Evolutionary conservation across 2,797 vertebrate species (phyloP), one percentile per base, ranked within the genome.

Genomic region (Microctenopoma steveboyesi): DNA sequence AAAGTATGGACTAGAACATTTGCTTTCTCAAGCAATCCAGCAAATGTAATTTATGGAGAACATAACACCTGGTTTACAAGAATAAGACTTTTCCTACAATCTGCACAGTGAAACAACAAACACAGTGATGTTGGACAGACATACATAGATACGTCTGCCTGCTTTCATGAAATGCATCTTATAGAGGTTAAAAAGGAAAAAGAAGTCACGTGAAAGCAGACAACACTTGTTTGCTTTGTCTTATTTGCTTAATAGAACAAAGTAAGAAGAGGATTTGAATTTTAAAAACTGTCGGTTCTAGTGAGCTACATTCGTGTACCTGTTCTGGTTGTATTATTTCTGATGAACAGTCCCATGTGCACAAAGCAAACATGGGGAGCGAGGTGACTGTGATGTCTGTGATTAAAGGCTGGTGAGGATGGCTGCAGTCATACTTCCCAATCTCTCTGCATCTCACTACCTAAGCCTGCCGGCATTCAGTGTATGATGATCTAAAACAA

Each of bases 401-500:
- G 68, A 73, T 77, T 60, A 66, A 80, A 79, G 46, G 14, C 65
- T 57, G 74, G 66, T 58, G 75, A 84, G 65, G 81, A 71, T 65
- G 82, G 74, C 80, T 76, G 64, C 74, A 68, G 65, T 64, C 86
- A 74, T 91, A 86, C 90, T 88, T 89, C 88, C 84, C 72, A 76
- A 72, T 87, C 88, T 89, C 86, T 79, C 74, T 84, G 75, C 67
- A 88, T 88, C 84, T 84, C 80, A 18, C 78, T 64, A 70, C 80
- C 78, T 92, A 90, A 92, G 86, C 88, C 88, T 15, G 62, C 67
- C 88, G 92, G 92, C 84, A 93, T 93, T 84, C 69, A 0, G 67
- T 79, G 87, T 76, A 93, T 81, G 89, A 90, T 86, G 86, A 93
- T 90, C 92, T 93, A 92, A 94, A 95, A 92, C 93, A 95, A 94